Percentiles rank a stretch among this genome's conserved stretches.
phyloP scores from a whole-genome alignment of 2,888 invertebrate genomes.

The Tetheella fluctuosa region DNA sequence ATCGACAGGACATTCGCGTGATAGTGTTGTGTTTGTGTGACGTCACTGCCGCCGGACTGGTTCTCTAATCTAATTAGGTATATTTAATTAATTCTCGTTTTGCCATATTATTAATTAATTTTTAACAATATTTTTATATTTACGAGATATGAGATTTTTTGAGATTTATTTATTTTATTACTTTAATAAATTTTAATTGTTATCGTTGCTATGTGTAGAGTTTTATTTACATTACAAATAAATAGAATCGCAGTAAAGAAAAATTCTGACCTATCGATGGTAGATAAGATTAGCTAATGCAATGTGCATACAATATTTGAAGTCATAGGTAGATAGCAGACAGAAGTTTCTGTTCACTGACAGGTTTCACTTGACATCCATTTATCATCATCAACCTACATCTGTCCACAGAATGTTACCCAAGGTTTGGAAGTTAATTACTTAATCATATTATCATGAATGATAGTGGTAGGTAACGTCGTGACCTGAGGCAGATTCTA shows the following conservation, averaged over 20 bases:
- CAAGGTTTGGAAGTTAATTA: not conserved
- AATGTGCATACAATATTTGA: no score
- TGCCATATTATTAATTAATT: constrained; percentile 78
- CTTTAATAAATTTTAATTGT: constrained; percentile 75
- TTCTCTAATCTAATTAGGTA: constrained; percentile 56
- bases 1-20: constrained; percentile 79
- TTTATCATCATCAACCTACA: constrained; percentile 1
- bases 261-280: not conserved
- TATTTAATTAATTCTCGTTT: constrained; percentile 57
- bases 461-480: not conserved
- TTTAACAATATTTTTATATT: constrained; percentile 61
- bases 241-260: no score
- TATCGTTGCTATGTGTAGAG: constrained; percentile 61
- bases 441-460: not conserved
- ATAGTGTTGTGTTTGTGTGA: constrained; percentile 60
- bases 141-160: constrained; percentile 64
- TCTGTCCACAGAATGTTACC: not conserved
- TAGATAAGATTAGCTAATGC: not conserved
- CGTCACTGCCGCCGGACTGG: constrained; percentile 38
- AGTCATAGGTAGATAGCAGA: not conserved
- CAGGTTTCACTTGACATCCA: constrained; percentile 6
- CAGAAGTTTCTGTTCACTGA: not conserved
- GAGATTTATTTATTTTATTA: constrained; percentile 59
- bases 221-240: constrained; percentile 35
- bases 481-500: not conserved